Conservation (phyloP, 2,888 invertebrate genomes). For the Sesia bembeciformis region DNA sequence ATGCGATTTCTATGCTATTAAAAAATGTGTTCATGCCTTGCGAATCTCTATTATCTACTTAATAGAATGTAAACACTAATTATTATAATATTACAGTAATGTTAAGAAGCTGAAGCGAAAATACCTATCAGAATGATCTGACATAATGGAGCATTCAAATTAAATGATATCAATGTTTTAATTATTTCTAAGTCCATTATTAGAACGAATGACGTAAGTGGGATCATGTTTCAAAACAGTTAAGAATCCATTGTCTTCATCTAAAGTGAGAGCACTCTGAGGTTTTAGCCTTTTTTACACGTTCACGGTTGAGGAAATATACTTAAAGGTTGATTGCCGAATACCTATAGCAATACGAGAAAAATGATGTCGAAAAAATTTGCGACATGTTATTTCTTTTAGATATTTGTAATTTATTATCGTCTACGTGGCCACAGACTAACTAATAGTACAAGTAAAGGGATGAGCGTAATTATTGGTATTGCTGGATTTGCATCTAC, state of each 20-base stretch:
- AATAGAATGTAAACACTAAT: too few species aligned
- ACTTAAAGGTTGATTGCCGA: slow-evolving; percentile 2
- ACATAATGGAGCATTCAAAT: slow-evolving; percentile 18
- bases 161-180: slow-evolving; percentile 16
- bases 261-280: slow-evolving; percentile 26
- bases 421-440: too few species aligned
- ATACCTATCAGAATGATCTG: slow-evolving; percentile 12
- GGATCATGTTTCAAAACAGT: slow-evolving; percentile 36
- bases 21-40: too few species aligned
- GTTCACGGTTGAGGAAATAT: slow-evolving; percentile 19
- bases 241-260: slow-evolving; percentile 29
- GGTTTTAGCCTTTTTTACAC: slow-evolving; percentile 18
- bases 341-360: neutral
- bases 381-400: too few species aligned
- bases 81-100: too few species aligned
- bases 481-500: too few species aligned
- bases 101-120: slow-evolving; percentile 25
- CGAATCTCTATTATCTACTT: too few species aligned
- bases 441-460: too few species aligned
- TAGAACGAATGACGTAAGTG: slow-evolving; percentile 30
- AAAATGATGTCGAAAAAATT: too few species aligned
- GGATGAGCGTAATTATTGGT: too few species aligned
- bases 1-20: too few species aligned
- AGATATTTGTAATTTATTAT: too few species aligned
- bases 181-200: slow-evolving; percentile 21